These are phyloP conservation scores for Steatornis caripensis DNA, from an alignment of 2,113 vertebrate genomes.

Conservation along the genomic window DNA sequence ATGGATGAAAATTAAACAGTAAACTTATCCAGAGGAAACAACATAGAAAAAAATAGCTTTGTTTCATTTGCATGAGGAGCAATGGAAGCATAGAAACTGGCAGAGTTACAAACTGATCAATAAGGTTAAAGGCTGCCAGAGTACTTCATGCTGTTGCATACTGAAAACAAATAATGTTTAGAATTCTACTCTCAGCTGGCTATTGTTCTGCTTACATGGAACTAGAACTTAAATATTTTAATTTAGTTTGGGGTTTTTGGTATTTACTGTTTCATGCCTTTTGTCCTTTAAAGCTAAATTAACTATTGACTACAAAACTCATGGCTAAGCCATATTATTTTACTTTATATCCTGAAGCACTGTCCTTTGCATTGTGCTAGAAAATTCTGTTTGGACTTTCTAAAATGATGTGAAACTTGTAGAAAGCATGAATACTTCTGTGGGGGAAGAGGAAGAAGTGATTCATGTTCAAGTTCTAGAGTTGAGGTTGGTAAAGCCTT, in stretches of 20 bases:
- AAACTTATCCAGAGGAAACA: not conserved
- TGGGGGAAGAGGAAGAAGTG: not conserved
- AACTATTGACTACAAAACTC: not conserved
- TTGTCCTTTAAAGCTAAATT: not conserved
- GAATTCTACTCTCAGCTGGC: not conserved
- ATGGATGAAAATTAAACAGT: not conserved
- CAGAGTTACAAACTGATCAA: not conserved
- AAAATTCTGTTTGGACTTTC: not conserved
- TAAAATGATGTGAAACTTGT: not conserved
- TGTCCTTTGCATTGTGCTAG: not conserved
- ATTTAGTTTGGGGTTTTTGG: not conserved
- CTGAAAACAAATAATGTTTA: not conserved
- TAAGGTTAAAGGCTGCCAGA: not conserved
- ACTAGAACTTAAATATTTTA: constrained; percentile 1
- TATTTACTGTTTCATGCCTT: not conserved
- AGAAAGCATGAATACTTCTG: not conserved
- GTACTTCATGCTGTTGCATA: not conserved
- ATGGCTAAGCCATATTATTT: not conserved
- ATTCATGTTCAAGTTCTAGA: not conserved
- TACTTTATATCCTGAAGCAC: not conserved
- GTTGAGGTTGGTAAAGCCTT: not conserved
- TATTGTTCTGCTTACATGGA: not conserved
- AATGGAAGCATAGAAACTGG: not conserved
- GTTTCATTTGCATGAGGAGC: not conserved
- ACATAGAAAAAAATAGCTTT: not conserved